Evolutionary conservation across 1,140 invertebrate genomes (phyloP).

Genomic region (Phthorimaea operculella): DNA sequence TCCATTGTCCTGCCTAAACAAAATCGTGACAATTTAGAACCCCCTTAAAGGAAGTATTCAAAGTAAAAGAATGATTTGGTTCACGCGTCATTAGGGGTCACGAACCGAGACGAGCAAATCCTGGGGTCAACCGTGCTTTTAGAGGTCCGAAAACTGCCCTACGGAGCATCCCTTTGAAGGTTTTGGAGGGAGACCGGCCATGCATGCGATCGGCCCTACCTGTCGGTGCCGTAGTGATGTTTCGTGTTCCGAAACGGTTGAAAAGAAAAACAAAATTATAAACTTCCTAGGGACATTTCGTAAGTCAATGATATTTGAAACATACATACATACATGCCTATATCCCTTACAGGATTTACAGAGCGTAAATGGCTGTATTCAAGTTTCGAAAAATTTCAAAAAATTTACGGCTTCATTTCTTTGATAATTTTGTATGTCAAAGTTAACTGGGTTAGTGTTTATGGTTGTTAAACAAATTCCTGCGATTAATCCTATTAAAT

Average conservation of each 20-base stretch:
- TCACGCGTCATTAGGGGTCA: constrained; percentile 46
- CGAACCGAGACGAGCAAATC: constrained; percentile 42
- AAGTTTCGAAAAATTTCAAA: too few relatives aligned
- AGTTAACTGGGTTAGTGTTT: too few relatives aligned
- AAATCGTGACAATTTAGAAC: background rate
- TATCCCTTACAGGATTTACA: too few relatives aligned
- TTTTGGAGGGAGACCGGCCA: constrained; percentile 48
- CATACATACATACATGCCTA: too few relatives aligned
- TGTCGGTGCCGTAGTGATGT: constrained; percentile 15
- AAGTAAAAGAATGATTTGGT: constrained; percentile 25
- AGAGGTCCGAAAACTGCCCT: constrained; percentile 36
- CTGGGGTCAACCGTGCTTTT: constrained; percentile 33
- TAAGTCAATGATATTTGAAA: too few relatives aligned
- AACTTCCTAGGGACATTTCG: too few relatives aligned
- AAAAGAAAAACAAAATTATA: too few relatives aligned
- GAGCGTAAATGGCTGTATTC: too few relatives aligned
- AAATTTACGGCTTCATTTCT: too few relatives aligned
- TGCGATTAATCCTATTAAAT: too few relatives aligned
- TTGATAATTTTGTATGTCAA: too few relatives aligned
- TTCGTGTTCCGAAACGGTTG: background rate
- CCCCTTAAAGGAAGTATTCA: constrained; percentile 8
- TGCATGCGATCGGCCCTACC: constrained; percentile 49
- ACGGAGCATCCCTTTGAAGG: constrained; percentile 50
- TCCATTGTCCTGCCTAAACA: background rate
- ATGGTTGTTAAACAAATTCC: too few relatives aligned